Evolutionary conservation across 2,888 invertebrate species (phyloP).

Genomic region (Coenonympha arcania): DNA sequence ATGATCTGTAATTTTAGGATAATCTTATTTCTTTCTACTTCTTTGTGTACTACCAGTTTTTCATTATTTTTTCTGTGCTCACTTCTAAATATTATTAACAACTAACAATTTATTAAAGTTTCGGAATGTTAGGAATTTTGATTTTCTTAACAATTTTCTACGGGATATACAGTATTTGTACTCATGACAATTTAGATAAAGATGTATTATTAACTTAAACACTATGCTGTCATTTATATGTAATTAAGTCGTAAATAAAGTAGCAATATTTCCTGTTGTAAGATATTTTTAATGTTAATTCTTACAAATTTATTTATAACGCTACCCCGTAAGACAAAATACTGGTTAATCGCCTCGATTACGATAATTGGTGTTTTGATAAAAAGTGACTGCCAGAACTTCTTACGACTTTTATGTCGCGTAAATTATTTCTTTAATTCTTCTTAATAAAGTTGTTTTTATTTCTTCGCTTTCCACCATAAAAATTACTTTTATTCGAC

Average conservation of each 20-base stretch:
- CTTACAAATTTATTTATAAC: constrained; percentile 4
- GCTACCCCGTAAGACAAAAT: constrained; percentile 1
- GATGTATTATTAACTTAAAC: neutral
- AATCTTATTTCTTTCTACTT: no score
- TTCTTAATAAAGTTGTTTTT: neutral
- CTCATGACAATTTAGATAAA: neutral
- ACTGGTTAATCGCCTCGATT: constrained; percentile 15
- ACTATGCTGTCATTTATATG: neutral
- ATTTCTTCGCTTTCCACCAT: constrained; percentile 5
- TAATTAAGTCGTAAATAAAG: constrained; percentile 1
- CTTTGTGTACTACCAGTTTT: no score
- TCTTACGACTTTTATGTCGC: constrained; percentile 7
- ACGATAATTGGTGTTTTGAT: constrained; percentile 16
- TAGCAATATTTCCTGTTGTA: neutral
- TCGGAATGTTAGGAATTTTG: no score
- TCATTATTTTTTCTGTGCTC: no score
- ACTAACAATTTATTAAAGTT: no score
- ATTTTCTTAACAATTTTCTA: no score
- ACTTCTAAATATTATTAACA: no score
- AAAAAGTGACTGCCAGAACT: constrained; percentile 13
- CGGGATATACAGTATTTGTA: neutral
- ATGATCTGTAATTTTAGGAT: no score
- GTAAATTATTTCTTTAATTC: constrained; percentile 9
- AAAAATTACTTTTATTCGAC: neutral
- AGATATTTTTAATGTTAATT: constrained; percentile 3